These are phyloP conservation scores for Drosophila greeni DNA, from an alignment of 2,888 invertebrate species.

Conservation along the genomic window DNA sequence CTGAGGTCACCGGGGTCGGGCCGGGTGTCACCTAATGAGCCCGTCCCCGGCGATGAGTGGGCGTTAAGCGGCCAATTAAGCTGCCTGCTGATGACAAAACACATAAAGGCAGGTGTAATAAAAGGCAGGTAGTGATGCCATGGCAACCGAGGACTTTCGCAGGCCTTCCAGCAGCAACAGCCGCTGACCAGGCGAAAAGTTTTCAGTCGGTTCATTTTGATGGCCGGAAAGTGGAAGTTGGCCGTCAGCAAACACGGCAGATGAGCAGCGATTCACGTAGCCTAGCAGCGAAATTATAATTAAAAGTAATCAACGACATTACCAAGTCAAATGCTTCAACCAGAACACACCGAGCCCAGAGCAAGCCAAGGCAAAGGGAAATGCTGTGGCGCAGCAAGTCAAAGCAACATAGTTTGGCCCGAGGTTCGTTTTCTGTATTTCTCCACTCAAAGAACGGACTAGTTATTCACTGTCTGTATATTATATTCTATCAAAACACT, in stretches of 20 bases:
- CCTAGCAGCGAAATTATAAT: conserved; percentile 70
- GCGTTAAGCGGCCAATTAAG: conserved; percentile 64
- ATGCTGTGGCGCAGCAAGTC: conserved; percentile 27
- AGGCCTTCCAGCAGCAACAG: conserved; percentile 35
- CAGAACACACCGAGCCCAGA: conserved; percentile 30
- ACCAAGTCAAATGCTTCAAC: conserved; percentile 62
- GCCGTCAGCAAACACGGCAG: conserved; percentile 13
- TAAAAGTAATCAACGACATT: conserved; percentile 72
- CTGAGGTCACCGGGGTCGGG: conserved; percentile 15
- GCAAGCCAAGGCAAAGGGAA: conserved; percentile 17
- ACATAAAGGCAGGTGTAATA: conserved; percentile 39
- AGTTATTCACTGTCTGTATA: no score
- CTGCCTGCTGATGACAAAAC: conserved; percentile 47
- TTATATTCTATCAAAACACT: no score
- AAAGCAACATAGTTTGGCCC: conserved; percentile 26
- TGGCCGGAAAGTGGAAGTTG: conserved; percentile 28
- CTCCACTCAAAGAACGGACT: conserved; percentile 1
- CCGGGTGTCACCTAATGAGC: conserved; percentile 38
- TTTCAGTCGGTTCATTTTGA: conserved; percentile 47
- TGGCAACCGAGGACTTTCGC: conserved; percentile 34
- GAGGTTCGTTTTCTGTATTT: conserved; percentile 2
- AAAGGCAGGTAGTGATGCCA: conserved; percentile 17
- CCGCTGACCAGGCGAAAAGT: conserved; percentile 61
- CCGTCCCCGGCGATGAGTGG: conserved; percentile 30
- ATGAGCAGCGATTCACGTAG: conserved; percentile 45